Evolutionary conservation across 2,113 vertebrate species (phyloP), one percentile per base, ranked within the genome.

Genomic region (Ornithorhynchus anatinus): DNA sequence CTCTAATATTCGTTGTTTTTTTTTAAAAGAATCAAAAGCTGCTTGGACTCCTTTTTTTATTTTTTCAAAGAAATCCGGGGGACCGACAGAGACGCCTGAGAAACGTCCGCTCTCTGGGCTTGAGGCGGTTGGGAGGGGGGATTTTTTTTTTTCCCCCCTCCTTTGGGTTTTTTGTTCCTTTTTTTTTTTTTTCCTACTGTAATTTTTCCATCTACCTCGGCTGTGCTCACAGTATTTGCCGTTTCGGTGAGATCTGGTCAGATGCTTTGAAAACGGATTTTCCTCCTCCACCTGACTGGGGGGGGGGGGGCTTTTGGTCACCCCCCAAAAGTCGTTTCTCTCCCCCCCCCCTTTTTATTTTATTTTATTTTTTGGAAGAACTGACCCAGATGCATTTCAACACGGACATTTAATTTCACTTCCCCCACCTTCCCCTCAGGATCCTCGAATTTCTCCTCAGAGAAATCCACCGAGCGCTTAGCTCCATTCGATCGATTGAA

Each of bases 121-220:
- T 7, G 43, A 10, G 8, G 13, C 5, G 20, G 10, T 11, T 4
- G 8, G 17, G 15, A 22, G 43, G 43, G 11, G 4, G 33, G 67
- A 69, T 69, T 43, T 67, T 51, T 36, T 51, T 43, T n/a, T 37
- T 27, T 14, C 93, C 89, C 84, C 73, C 47, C n/a, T 16, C 40
- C 79, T 86, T 72, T 80, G 86, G 82, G 81, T 80, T 79, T 45
- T 25, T 23, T 84, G 91, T 81, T 86, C 90, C 84, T 91, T 86
- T 86, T 92, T 14, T 27, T 16, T 40, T 39, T 57, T 50, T 69
- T 50, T 58, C 85, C 87, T 14, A 37, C 29, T 91, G 92, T 94
- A 90, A 91, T 80, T 84, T 80, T 87, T 89, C 91, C 94, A 96
- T 94, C 96, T 96, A 97, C 95, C 96, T 96, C 96, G 95, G 93